phyloP scores from a whole-genome alignment of 1,140 invertebrate genomes.

The Lepidotrigona ventralis region DNA sequence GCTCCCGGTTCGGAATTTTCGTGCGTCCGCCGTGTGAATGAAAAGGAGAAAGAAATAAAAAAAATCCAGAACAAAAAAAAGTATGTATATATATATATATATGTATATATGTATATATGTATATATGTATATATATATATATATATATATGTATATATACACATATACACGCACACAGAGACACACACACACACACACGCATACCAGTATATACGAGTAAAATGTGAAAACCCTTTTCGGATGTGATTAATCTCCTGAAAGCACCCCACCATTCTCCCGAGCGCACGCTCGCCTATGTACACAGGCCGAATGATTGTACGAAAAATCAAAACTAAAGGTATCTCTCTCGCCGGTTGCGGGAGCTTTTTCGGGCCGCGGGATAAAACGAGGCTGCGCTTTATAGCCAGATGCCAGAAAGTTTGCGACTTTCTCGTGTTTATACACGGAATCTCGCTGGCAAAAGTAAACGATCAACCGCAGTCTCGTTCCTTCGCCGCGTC shows the following conservation, averaged over 20 bases:
- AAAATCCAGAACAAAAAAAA: neutral
- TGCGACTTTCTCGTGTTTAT: neutral
- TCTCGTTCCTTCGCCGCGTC: neutral
- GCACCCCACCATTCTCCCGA: neutral
- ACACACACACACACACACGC: neutral
- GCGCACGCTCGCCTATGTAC: neutral
- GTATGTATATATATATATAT: no score
- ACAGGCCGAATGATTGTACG: neutral
- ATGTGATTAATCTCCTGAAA: slow-evolving; percentile 42
- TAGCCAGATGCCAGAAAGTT: neutral
- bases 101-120: neutral
- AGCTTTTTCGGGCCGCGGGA: neutral
- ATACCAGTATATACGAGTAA: slow-evolving; percentile 20
- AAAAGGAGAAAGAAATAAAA: slow-evolving; percentile 36
- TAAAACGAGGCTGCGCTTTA: neutral
- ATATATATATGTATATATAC: neutral
- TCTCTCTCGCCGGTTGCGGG: neutral
- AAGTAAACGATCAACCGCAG: neutral
- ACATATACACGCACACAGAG: neutral
- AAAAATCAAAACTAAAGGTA: slow-evolving; percentile 2
- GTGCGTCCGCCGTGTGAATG: slow-evolving; percentile 27
- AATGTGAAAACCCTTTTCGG: slow-evolving; percentile 18
- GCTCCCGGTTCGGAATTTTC: slow-evolving; percentile 31
- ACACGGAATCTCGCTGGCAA: neutral
- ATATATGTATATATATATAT: no score